Percentiles rank a stretch among this genome's conserved stretches.
Conservation (phyloP, 2,113 vertebrate genomes). For the Psilopogon haemacephalus region DNA sequence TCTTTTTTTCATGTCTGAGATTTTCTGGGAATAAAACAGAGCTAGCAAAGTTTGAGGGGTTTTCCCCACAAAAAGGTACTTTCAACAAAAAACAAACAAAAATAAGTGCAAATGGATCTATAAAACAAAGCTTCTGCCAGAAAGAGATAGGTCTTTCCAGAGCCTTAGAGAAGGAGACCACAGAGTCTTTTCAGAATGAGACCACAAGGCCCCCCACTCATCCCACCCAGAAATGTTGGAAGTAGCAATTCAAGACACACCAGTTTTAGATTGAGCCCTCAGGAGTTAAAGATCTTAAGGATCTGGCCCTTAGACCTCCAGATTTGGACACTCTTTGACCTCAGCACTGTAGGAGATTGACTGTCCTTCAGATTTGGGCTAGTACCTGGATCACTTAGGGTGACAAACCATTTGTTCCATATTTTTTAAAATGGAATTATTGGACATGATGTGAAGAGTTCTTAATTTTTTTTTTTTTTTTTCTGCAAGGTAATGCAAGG, state of each 20-base stretch:
- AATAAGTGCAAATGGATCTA: background rate
- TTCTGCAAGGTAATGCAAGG: background rate
- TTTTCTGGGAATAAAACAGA: background rate
- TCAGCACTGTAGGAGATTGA: background rate
- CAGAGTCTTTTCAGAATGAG: background rate
- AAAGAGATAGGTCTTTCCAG: background rate
- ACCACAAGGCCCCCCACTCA: fast-evolving
- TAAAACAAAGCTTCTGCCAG: background rate
- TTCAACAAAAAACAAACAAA: background rate
- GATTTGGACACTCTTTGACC: background rate
- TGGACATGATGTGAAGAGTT: background rate
- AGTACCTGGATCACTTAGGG: background rate
- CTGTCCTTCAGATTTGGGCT: background rate
- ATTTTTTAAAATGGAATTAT: background rate
- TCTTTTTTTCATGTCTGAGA: background rate
- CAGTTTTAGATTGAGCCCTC: background rate
- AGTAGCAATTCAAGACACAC: background rate
- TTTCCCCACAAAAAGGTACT: background rate
- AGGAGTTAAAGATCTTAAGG: background rate
- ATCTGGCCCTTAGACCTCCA: background rate
- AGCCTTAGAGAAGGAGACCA: background rate
- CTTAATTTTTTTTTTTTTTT: background rate
- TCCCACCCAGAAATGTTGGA: background rate
- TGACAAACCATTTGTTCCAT: background rate
- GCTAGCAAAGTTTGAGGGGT: fast-evolving